Conservation (phyloP, 92 coral and sea anemone genomes). For the Heteractis magnifica region DNA sequence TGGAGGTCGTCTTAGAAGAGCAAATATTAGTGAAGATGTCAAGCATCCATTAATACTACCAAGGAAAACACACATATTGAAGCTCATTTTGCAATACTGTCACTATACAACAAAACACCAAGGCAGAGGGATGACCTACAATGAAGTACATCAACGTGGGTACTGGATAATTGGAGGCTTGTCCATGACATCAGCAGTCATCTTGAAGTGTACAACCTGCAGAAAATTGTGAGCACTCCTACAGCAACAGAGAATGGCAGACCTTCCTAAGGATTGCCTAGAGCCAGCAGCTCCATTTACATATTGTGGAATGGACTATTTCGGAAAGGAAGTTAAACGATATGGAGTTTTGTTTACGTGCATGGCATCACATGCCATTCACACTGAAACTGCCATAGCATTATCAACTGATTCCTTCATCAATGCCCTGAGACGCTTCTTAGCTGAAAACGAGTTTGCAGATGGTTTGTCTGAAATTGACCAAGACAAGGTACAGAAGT, state of each 20-base stretch:
- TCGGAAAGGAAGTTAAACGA: neutral
- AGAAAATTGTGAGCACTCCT: slow-evolving; percentile 28
- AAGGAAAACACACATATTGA: too few species aligned
- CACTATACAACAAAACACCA: slow-evolving; percentile 45
- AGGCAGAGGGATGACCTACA: slow-evolving; percentile 61
- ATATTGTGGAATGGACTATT: slow-evolving; percentile 35
- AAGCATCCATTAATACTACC: slow-evolving; percentile 37
- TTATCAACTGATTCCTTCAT: slow-evolving; percentile 37
- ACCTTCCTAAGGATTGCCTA: slow-evolving; percentile 42
- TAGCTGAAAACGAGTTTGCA: slow-evolving; percentile 15
- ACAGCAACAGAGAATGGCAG: slow-evolving; percentile 44
- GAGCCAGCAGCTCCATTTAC: slow-evolving; percentile 47
- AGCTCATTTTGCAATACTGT: slow-evolving; percentile 30
- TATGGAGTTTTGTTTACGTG: slow-evolving; percentile 44
- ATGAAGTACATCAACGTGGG: slow-evolving; percentile 56
- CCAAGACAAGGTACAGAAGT: slow-evolving; percentile 10
- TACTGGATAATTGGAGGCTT: slow-evolving; percentile 58
- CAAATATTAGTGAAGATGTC: slow-evolving; percentile 19
- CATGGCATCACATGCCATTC: slow-evolving; percentile 42
- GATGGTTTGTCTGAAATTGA: neutral
- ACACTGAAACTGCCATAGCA: slow-evolving; percentile 38
- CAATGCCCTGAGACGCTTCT: slow-evolving; percentile 47
- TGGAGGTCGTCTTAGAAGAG: slow-evolving; percentile 52
- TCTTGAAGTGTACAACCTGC: slow-evolving; percentile 41
- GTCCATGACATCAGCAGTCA: slow-evolving; percentile 21